A percentile compares a stretch with the other conserved stretches of the same genome.
These are phyloP conservation scores for Holothuria scabra DNA, from an alignment of 53 echinoderm and acorn worm species.

Conservation along the genomic window DNA sequence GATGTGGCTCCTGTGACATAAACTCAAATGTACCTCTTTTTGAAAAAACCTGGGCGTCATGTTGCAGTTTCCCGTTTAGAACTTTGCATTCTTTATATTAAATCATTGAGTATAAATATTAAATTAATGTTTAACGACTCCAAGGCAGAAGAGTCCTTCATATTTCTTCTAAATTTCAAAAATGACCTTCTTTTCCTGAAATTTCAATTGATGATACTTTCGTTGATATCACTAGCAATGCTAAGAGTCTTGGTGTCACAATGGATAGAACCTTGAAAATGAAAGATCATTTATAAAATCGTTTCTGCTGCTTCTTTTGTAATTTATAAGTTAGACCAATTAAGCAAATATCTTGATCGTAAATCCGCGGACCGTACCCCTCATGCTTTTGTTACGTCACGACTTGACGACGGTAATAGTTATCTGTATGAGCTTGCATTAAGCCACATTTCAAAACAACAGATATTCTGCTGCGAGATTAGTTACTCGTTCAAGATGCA, in stretches of 20 bases:
- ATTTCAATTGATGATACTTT: too few species aligned
- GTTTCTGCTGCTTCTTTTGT: slow-evolving; percentile 16
- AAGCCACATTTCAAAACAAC: slow-evolving; percentile 35
- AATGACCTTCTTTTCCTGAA: not conserved
- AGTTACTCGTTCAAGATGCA: slow-evolving; percentile 19
- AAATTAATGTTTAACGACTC: too few species aligned
- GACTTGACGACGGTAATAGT: slow-evolving; percentile 34
- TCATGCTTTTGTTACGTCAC: slow-evolving; percentile 52
- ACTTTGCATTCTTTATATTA: too few species aligned
- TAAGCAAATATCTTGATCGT: slow-evolving; percentile 27
- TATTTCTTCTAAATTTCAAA: slow-evolving; percentile 12
- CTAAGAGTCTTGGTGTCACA: slow-evolving; percentile 1
- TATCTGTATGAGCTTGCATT: slow-evolving; percentile 24
- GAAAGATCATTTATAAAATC: slow-evolving; percentile 26
- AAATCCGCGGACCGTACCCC: slow-evolving; percentile 8
- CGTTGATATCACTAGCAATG: not conserved
- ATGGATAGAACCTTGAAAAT: not conserved
- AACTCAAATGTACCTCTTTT: too few species aligned
- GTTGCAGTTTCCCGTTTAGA: too few species aligned
- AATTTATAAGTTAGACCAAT: slow-evolving; percentile 26
- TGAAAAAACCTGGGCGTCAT: too few species aligned
- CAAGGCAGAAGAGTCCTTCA: not conserved
- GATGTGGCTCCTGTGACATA: too few species aligned
- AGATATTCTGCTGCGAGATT: slow-evolving; percentile 50
- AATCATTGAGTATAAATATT: not conserved